Conservation (phyloP, 2,888 invertebrate species). For the Chrysolina americana region DNA sequence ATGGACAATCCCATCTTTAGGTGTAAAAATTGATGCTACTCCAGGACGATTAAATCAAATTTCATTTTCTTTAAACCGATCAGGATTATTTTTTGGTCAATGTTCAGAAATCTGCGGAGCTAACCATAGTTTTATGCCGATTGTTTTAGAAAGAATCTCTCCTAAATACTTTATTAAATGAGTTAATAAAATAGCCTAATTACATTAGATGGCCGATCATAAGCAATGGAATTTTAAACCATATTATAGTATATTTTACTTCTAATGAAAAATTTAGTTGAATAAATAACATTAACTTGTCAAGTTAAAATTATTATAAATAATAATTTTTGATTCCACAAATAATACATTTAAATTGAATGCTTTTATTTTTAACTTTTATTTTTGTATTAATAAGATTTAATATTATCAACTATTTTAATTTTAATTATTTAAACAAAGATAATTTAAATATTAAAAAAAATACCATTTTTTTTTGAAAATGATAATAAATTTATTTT, state of each 20-base stretch:
- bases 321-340: slow-evolving; percentile 79
- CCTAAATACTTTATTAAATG: slow-evolving; percentile 74
- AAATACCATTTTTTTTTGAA: slow-evolving; percentile 68
- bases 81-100: slow-evolving; percentile 81
- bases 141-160: slow-evolving; percentile 76
- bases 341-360: slow-evolving; percentile 77
- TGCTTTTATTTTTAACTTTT: slow-evolving; percentile 68
- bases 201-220: slow-evolving; percentile 79
- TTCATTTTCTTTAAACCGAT: slow-evolving; percentile 75
- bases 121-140: slow-evolving; percentile 86
- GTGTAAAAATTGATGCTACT: slow-evolving; percentile 77
- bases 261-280: slow-evolving; percentile 76
- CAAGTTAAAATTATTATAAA: slow-evolving; percentile 75
- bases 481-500: slow-evolving; percentile 80
- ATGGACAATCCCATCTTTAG: slow-evolving; percentile 76
- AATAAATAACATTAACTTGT: slow-evolving; percentile 76
- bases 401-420: slow-evolving; percentile 71
- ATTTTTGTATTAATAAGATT: slow-evolving; percentile 70
- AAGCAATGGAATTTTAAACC: slow-evolving; percentile 82
- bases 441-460: slow-evolving; percentile 57
- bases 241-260: slow-evolving; percentile 75
- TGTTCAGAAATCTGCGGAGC: slow-evolving; percentile 88
- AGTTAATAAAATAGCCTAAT: slow-evolving; percentile 71
- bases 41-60: slow-evolving; percentile 79
- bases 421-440: slow-evolving; percentile 59